Base-by-base conservation (phyloP, 2,888 invertebrate species). In the Agapetus fuscipes region DNA sequence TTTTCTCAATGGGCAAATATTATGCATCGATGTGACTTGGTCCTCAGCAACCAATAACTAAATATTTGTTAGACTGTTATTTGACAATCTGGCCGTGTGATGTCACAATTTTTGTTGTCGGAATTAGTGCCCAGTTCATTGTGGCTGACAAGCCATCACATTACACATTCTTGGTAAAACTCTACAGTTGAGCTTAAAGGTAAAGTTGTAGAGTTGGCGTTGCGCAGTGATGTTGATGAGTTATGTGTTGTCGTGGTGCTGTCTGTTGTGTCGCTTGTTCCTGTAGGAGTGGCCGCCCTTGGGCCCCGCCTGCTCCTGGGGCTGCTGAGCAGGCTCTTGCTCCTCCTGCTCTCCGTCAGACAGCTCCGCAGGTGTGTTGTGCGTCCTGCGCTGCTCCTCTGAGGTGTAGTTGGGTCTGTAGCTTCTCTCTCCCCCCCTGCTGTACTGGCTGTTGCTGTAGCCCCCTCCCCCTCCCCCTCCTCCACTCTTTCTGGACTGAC, bases 201-300 rank as follows among this genome's bases (percentile, higher is more conserved):
- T n/a, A n/a, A n/a, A n/a, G n/a, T n/a, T n/a, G n/a, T n/a, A n/a
- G n/a, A n/a, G n/a, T n/a, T n/a, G n/a, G n/a, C n/a, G n/a, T n/a
- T n/a, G n/a, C n/a, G n/a, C n/a, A n/a, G n/a, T n/a, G n/a, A n/a
- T n/a, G n/a, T n/a, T n/a, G n/a, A n/a, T n/a, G n/a, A n/a, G n/a
- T n/a, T n/a, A n/a, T n/a, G n/a, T n/a, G n/a, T 48, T 48, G 26
- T 46, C 46, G 17, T 47, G 43, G 10, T 46, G 38, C 15, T 33
- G 32, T 26, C 14, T 48, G 39, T 9, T 44, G 42, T 5, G 40
- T 28, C 43, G 15, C 17, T 39, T 43, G 26, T 39, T 34, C 17
- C 43, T 26, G 33, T 41, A 32, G 2, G 26, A 17, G 13, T 20
- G 20, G 5, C 27, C 20, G 10, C 20, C 20, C 20, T 4, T 9